These are phyloP conservation scores for Plotosus lineatus DNA, from an alignment of 2,113 vertebrate genomes.

Conservation along the genomic window DNA sequence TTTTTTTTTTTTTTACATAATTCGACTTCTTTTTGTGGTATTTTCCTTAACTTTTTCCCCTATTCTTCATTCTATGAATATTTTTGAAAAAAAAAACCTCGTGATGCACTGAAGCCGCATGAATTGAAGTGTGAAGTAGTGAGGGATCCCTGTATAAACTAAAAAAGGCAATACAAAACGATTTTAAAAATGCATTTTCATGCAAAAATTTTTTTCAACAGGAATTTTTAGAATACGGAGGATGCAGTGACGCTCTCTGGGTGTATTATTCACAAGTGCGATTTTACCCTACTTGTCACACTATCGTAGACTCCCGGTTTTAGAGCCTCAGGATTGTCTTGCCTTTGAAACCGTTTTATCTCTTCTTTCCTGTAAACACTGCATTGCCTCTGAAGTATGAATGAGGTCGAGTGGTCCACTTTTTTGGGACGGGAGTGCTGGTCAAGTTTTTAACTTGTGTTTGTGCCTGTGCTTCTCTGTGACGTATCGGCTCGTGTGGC, in stretches of 20 bases:
- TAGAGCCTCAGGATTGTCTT: not conserved
- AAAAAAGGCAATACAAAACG: not conserved
- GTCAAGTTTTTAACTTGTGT: not conserved
- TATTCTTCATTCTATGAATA: too few species aligned
- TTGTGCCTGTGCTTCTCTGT: not conserved
- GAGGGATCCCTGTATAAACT: too few species aligned
- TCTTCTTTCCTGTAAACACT: not conserved
- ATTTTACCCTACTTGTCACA: not conserved
- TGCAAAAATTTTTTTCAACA: not conserved
- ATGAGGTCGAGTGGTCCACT: not conserved
- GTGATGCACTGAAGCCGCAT: too few species aligned
- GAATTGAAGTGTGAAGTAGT: too few species aligned
- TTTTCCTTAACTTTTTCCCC: too few species aligned
- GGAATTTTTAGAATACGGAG: not conserved
- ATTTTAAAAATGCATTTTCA: not conserved
- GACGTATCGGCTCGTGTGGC: conserved; percentile 46
- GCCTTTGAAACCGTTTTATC: not conserved
- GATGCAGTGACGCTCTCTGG: not conserved
- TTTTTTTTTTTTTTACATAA: too few species aligned
- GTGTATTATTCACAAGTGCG: not conserved
- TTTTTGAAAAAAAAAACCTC: too few species aligned
- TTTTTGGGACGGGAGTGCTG: not conserved
- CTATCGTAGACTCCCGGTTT: not conserved
- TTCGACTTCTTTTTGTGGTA: too few species aligned
- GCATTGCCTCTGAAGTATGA: not conserved